Evolutionary conservation across 2,797 vertebrate species (phyloP).

Genomic region (Argyrosomus regius): DNA sequence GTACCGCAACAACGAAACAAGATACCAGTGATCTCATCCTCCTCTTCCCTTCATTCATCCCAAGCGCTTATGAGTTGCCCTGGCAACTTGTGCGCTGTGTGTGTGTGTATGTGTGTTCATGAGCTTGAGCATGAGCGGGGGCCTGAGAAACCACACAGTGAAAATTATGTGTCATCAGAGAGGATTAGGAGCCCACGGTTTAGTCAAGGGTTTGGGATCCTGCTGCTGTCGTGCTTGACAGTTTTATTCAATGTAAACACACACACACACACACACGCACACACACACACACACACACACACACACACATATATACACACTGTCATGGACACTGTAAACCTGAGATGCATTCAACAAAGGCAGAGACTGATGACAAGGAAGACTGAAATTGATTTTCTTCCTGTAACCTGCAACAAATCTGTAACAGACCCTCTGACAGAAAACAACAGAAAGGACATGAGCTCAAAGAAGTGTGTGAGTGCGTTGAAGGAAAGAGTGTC

Average conservation of each 20-base stretch:
- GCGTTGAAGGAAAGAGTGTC: slow-evolving; percentile 9
- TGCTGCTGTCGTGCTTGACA: slow-evolving; percentile 60
- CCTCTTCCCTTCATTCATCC: slow-evolving; percentile 82
- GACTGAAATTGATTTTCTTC: slow-evolving; percentile 57
- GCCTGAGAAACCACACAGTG: slow-evolving; percentile 78
- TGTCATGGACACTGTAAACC: slow-evolving; percentile 38
- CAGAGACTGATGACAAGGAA: slow-evolving; percentile 43
- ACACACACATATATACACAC: slow-evolving; percentile 10
- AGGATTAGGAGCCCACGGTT: slow-evolving; percentile 81
- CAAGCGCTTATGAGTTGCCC: slow-evolving; percentile 81
- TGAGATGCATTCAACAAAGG: slow-evolving; percentile 46
- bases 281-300: slow-evolving; percentile 6
- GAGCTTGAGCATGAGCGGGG: slow-evolving; percentile 62
- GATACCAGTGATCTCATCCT: slow-evolving; percentile 87
- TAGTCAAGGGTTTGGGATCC: slow-evolving; percentile 69
- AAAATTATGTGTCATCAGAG: slow-evolving; percentile 84
- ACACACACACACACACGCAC: slow-evolving; percentile 15
- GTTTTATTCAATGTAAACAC: slow-evolving; percentile 61
- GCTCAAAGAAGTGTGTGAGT: slow-evolving; percentile 5
- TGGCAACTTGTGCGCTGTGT: slow-evolving; percentile 78
- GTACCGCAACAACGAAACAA: slow-evolving; percentile 81
- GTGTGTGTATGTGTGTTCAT: slow-evolving; percentile 22
- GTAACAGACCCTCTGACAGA: slow-evolving; percentile 31
- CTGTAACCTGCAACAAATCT: slow-evolving; percentile 44
- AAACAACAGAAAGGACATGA: slow-evolving; percentile 30